These are phyloP conservation scores for Nematolebias whitei DNA, from an alignment of 2,113 vertebrate species.

Conservation along the genomic window DNA sequence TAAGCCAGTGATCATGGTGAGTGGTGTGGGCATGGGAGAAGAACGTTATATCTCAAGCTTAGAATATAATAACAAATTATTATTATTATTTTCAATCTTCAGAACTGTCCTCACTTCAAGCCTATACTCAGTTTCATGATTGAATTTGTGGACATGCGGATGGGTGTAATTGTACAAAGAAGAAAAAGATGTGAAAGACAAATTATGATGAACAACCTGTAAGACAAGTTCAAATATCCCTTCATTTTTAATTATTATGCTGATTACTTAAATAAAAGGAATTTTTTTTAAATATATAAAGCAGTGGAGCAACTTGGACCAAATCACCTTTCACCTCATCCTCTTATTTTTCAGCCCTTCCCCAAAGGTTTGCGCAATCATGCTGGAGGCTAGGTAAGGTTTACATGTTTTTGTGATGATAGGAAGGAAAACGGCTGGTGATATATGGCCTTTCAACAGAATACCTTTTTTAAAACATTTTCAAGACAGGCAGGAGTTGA, in stretches of 20 bases:
- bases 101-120: conserved; percentile 27
- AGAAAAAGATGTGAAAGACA: conserved; percentile 5
- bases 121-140: conserved; percentile 53
- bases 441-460: no score
- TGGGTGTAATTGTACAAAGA: conserved; percentile 33
- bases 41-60: conserved; percentile 60
- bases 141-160: conserved; percentile 59
- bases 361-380: no score
- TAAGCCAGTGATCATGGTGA: conserved; percentile 75
- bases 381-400: no score
- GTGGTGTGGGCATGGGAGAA: conserved; percentile 50
- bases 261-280: neutral
- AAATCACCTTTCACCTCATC: no score
- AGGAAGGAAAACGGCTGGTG: no score
- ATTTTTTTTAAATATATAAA: no score
- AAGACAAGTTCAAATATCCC: conserved; percentile 6
- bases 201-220: conserved; percentile 12
- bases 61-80: conserved; percentile 74
- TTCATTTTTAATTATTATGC: neutral
- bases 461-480: no score
- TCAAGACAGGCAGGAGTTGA: no score
- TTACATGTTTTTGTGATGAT: no score
- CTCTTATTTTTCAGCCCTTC: no score
- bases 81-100: conserved; percentile 30
- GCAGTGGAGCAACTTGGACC: no score